Base-by-base conservation (phyloP, 37 sponge, comb jelly and placozoan genomes). In the Cladorhizidae sp. region DNA sequence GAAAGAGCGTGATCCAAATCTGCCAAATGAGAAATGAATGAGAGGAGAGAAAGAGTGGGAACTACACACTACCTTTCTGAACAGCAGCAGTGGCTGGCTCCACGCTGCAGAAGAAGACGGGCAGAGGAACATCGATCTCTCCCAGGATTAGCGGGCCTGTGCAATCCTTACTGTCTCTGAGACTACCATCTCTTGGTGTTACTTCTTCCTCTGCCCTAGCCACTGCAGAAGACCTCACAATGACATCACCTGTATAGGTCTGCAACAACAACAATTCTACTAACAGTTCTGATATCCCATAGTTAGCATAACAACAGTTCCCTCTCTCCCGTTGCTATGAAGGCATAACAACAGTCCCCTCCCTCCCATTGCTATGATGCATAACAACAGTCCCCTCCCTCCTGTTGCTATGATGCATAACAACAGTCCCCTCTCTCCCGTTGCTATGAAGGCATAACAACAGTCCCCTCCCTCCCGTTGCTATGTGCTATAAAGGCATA, bases 81-180 rank as follows among this genome's bases (percentile, higher is more conserved):
- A 88, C 38, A 57, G 87, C 92, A 32, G 93, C 83, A 61, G 81
- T 59, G 32, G 75, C 70, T 57, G 92, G 90, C 39, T 97, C 95
- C 21, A 97, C 76, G 56, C 94, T 97, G 55, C 97, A 94, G 88
- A 92, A 94, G 86, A 97, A 97, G n/a, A 94, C 93, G 18, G 97
- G 92, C 18, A 91, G 90, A 20, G 97, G 97, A 7, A 89, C 70
- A 22, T 38, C 22, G 21, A 78, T 32, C 20, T 22, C 54, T 50
- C 54, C 79, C 35, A 78, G 22, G 25, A 32, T 5, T 5, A 36
- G 38, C 3, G 37, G 5, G 28, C 37, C 37, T 31, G 7, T 59
- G 61, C 5, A 23, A 37, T 3, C n/a, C n/a, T 42, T n/a, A 18
- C 45, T 14, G 26, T 1, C 43, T 14, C 8, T 14, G 37, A 68